Base-by-base conservation (phyloP, 2,113 vertebrate genomes). In the Rostratula benghalensis region DNA sequence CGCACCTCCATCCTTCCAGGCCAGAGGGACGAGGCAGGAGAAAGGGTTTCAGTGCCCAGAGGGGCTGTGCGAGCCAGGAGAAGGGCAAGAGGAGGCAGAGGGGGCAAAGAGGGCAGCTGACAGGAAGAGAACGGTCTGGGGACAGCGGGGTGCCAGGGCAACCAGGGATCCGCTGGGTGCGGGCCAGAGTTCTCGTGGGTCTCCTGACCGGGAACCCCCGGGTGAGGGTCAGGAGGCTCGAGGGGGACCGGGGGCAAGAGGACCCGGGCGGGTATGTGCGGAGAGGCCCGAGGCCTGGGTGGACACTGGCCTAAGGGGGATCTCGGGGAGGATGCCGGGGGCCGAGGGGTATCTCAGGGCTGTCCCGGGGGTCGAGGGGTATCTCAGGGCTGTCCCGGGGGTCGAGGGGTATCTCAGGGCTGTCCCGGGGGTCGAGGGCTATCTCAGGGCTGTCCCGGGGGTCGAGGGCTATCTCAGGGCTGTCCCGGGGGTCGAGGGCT, bases 301-400 rank as follows among this genome's bases (percentile, higher is more conserved):
- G 24, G 9, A 8, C 46, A 13, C 53, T 6, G 17, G 68, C 30
- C 28, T 9, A 4, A 10, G 30, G 22, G n/a, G 13, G 51, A 53
- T 53, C 51, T 53, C 51, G 16, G 22, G 25, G 51, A 14, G 7
- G 16, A 9, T 10, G 13, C 10, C 27, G 18, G 43, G 11, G 16
- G 1, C 7, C 9, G 12, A 7, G 11, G 45, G 20, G 3, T 21
- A 24, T n/a, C 50, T 33, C n/a, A n/a, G n/a, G n/a, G n/a, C n/a
- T n/a, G n/a, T n/a, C n/a, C 10, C 27, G 18, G 43, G 11, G 16
- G 1, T 7, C 9, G 12, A 7, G 11, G 45, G 20, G 3, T 21
- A 24, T n/a, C 50, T 33, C n/a, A n/a, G n/a, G n/a, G n/a, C n/a
- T n/a, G n/a, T n/a, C n/a, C 10, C 27, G 18, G 43, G 11, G 16